phyloP scores from a whole-genome alignment of 2,797 vertebrate genomes.

The Lagodon rhomboides region DNA sequence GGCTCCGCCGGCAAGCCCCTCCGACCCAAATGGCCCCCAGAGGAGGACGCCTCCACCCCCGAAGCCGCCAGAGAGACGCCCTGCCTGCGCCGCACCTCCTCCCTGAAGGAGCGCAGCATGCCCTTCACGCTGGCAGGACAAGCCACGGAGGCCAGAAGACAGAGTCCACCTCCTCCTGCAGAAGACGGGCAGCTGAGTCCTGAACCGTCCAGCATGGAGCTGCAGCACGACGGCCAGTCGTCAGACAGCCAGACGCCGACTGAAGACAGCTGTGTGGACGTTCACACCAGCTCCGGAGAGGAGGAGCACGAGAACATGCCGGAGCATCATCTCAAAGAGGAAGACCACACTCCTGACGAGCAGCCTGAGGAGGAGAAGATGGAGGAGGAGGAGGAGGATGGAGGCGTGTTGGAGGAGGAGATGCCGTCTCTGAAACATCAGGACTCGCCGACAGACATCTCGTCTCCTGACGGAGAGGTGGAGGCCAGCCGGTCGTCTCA shows the following conservation, averaged over 20 bases:
- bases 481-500: slow-evolving; percentile 85
- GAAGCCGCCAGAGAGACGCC: slow-evolving; percentile 85
- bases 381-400: slow-evolving; percentile 50
- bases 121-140: slow-evolving; percentile 86
- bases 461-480: slow-evolving; percentile 65
- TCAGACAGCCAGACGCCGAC: slow-evolving; percentile 52
- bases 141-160: slow-evolving; percentile 26
- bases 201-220: slow-evolving; percentile 57
- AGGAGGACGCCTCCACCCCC: slow-evolving; percentile 85
- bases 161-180: slow-evolving; percentile 23
- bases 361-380: slow-evolving; percentile 40
- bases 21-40: slow-evolving; percentile 94
- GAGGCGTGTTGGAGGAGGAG: slow-evolving; percentile 60
- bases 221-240: slow-evolving; percentile 52
- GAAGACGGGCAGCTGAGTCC: slow-evolving; percentile 42
- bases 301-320: slow-evolving; percentile 55
- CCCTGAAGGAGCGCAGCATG: slow-evolving; percentile 91
- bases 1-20: slow-evolving; percentile 79
- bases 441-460: slow-evolving; percentile 75
- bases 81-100: slow-evolving; percentile 87
- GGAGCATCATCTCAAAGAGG: slow-evolving; percentile 40
- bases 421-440: slow-evolving; percentile 68
- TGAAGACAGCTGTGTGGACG: slow-evolving; percentile 66
- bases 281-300: slow-evolving; percentile 68
- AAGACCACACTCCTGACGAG: slow-evolving; percentile 22